These are phyloP conservation scores for Monopterus albus DNA, from an alignment of 2,113 vertebrate genomes.

Conservation along the genomic window DNA sequence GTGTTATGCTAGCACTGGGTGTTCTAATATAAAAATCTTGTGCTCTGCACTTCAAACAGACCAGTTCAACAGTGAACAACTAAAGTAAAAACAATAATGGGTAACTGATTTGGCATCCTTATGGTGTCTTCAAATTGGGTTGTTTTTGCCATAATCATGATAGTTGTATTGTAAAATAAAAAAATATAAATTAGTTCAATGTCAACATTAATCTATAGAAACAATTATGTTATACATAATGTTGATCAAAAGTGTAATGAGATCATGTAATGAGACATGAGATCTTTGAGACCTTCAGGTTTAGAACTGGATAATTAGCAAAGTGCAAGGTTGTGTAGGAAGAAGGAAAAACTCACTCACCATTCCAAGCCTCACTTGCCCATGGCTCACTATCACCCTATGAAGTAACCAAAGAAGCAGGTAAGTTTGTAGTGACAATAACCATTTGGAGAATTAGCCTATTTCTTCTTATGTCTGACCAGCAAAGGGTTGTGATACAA, in stretches of 20 bases:
- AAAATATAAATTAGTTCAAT: no score
- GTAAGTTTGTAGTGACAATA: not conserved
- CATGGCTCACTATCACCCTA: slow-evolving; percentile 90
- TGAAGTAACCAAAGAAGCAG: slow-evolving; percentile 47
- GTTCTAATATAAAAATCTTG: no score
- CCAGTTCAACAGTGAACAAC: no score
- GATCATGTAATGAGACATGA: not conserved
- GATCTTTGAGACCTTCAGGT: not conserved
- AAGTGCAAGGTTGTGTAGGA: not conserved
- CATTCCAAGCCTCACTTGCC: slow-evolving; percentile 96
- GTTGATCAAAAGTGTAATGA: not conserved
- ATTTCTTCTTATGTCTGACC: not conserved
- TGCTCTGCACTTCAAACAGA: no score
- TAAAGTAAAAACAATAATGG: no score
- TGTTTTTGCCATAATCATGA: no score
- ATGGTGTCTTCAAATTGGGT: no score
- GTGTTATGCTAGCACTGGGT: not conserved
- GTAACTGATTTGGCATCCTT: no score
- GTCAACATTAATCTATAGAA: not conserved
- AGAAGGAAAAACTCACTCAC: slow-evolving; percentile 77
- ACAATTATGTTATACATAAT: not conserved
- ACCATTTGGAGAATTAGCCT: not conserved
- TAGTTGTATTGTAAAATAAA: no score
- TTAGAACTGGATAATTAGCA: not conserved
- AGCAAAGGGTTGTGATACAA: not conserved